Percentiles rank a stretch among this genome's conserved stretches.
These are phyloP conservation scores for Euphysa ruthae DNA, from an alignment of 30 jellyfish, hydroid and myxozoan genomes.

Conservation along the genomic window DNA sequence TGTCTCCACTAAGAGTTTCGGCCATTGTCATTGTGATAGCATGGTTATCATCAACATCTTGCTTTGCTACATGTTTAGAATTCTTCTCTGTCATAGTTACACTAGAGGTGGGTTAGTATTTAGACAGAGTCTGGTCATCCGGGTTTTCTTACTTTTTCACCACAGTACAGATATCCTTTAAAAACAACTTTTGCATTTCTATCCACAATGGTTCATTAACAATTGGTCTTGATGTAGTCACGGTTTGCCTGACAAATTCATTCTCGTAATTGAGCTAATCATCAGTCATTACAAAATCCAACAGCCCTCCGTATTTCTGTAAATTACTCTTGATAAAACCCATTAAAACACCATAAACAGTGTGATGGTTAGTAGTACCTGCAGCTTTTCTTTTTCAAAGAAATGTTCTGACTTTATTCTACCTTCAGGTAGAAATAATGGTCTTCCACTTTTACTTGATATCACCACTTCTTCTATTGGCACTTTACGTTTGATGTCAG, in stretches of 20 bases:
- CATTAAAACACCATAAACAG: too few species aligned
- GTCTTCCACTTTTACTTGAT: too few species aligned
- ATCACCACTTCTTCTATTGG: too few species aligned
- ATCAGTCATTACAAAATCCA: slow-evolving; percentile 16
- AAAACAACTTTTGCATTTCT: too few species aligned
- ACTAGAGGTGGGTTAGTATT: slow-evolving; percentile 7
- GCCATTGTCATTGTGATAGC: slow-evolving; percentile 12
- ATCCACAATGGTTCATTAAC: slow-evolving; percentile 13
- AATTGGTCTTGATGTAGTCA: slow-evolving; percentile 20
- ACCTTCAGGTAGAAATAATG: too few species aligned
- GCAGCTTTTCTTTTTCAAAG: too few species aligned
- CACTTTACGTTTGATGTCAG: too few species aligned
- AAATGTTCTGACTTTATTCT: too few species aligned
- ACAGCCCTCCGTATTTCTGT: slow-evolving; percentile 1
- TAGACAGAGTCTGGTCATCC: slow-evolving; percentile 34
- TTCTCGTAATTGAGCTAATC: slow-evolving; percentile 15
- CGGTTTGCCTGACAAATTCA: slow-evolving; percentile 13
- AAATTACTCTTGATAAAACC: too few species aligned
- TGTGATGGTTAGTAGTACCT: too few species aligned
- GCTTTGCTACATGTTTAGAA: slow-evolving; percentile 19
- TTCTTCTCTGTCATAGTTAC: slow-evolving; percentile 25
- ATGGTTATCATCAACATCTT: slow-evolving; percentile 15
- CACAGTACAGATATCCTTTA: slow-evolving; percentile 3
- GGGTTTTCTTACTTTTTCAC: slow-evolving; percentile 11
- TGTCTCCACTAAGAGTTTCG: slow-evolving; percentile 10